phyloP scores from a whole-genome alignment of 1,140 invertebrate genomes.

The Asbolus verrucosus region DNA sequence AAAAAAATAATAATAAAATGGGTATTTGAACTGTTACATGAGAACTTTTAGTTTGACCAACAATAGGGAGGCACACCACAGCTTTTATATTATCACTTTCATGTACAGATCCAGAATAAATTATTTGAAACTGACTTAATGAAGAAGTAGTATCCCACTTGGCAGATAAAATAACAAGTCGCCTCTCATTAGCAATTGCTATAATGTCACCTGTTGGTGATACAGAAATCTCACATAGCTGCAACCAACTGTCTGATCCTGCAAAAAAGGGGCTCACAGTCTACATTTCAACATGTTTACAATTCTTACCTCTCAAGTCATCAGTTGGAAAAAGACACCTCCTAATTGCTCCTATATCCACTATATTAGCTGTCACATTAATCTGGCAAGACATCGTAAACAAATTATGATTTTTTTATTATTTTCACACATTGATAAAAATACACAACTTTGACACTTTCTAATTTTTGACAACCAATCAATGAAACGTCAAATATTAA shows the following conservation, averaged over 20 bases:
- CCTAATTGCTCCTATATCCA: constrained; percentile 72
- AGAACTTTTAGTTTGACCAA: constrained; percentile 61
- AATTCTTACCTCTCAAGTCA: constrained; percentile 63
- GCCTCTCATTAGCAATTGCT: constrained; percentile 75
- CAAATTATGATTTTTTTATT: constrained; percentile 10
- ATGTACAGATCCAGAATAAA: constrained; percentile 69
- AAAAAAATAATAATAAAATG: too few relatives aligned
- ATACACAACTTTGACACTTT: constrained; percentile 30
- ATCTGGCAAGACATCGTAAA: constrained; percentile 76
- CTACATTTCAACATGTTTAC: constrained; percentile 28
- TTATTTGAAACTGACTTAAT: constrained; percentile 67
- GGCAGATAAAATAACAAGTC: constrained; percentile 75
- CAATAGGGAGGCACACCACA: constrained; percentile 68
- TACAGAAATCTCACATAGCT: constrained; percentile 76
- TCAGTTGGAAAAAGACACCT: constrained; percentile 70
- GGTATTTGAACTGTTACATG: too few relatives aligned
- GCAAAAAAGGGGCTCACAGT: constrained; percentile 54
- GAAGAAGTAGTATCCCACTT: constrained; percentile 70
- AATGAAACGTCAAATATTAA: constrained; percentile 1
- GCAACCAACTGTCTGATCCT: constrained; percentile 77
- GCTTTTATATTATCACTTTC: constrained; percentile 67
- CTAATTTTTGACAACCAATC: constrained; percentile 18
- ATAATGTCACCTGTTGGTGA: constrained; percentile 80
- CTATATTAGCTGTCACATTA: constrained; percentile 74
- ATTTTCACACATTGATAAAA: constrained; percentile 24